These are phyloP conservation scores for Xanthia togata DNA, from an alignment of 2,888 invertebrate genomes.

Conservation along the genomic window DNA sequence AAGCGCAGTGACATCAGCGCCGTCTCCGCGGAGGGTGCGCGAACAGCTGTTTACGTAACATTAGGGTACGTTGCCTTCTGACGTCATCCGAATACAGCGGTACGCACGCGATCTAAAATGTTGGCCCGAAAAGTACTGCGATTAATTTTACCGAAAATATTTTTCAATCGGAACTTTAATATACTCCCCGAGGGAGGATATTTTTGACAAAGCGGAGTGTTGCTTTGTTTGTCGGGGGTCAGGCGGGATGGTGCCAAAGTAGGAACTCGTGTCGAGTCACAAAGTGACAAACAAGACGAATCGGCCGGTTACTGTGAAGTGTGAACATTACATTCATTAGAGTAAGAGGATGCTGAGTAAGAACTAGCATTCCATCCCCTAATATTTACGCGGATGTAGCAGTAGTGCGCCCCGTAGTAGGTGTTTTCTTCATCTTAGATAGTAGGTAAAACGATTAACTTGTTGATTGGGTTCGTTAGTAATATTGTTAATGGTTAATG, in stretches of 20 bases:
- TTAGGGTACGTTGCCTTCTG: constrained; percentile 38
- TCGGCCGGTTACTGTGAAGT: constrained; percentile 5
- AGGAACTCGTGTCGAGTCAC: constrained; percentile 37
- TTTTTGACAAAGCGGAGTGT: constrained; percentile 31
- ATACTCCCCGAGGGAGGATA: background rate
- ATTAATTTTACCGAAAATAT: constrained; percentile 22
- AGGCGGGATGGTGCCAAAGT: constrained; percentile 11
- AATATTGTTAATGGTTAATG: background rate
- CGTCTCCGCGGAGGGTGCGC: constrained; percentile 29
- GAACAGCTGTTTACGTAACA: constrained; percentile 58
- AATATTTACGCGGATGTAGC: background rate
- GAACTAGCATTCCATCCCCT: background rate
- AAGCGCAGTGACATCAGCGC: constrained; percentile 50
- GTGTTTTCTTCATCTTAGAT: background rate
- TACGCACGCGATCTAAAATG: constrained; percentile 16
- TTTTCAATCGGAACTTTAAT: constrained; percentile 18
- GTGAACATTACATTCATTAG: constrained; percentile 30
- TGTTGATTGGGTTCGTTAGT: constrained; percentile 1
- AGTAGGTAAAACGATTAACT: background rate
- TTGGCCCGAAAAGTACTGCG: constrained; percentile 4
- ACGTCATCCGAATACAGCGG: constrained; percentile 27
- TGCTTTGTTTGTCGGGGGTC: constrained; percentile 28
- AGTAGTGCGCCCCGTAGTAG: background rate
- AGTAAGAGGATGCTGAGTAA: constrained; percentile 10
- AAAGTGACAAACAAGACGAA: constrained; percentile 37